These are phyloP conservation scores for Ephestia elutella DNA, from an alignment of 1,140 invertebrate genomes.

Conservation along the genomic window DNA sequence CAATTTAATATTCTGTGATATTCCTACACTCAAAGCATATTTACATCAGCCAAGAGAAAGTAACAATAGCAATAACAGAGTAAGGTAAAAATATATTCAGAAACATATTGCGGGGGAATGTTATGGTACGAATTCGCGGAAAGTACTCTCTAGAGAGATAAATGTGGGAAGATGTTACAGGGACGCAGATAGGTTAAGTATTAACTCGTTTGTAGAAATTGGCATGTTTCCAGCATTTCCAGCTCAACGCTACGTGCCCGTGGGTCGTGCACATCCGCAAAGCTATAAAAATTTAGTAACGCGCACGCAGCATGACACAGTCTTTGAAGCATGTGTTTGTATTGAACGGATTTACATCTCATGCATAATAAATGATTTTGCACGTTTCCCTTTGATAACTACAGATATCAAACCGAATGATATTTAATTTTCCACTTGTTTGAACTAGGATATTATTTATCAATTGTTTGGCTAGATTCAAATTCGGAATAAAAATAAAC, in stretches of 20 bases:
- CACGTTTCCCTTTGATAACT: not conserved
- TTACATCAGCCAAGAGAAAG: not conserved
- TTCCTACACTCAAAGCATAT: not conserved
- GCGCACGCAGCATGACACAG: not conserved
- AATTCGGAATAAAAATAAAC: not conserved
- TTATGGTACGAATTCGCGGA: not conserved
- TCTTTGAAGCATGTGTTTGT: not conserved
- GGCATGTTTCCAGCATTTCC: conserved; percentile 3
- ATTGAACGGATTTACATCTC: not conserved
- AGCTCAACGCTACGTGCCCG: not conserved
- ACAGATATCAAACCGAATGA: not conserved
- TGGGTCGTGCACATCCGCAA: not conserved
- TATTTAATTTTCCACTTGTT: not conserved
- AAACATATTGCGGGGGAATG: not conserved
- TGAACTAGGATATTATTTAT: not conserved
- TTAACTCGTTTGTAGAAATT: conserved; percentile 3
- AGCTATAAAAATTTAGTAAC: conserved; percentile 8
- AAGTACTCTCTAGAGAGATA: not conserved
- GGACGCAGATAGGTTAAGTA: not conserved
- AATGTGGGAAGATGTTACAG: conserved; percentile 5
- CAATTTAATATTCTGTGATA: no score
- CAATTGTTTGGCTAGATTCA: not conserved
- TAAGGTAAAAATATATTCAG: not conserved
- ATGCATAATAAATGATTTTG: not conserved
- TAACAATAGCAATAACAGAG: not conserved